These are phyloP conservation scores for Cephus spinipes DNA, from an alignment of 2,888 invertebrate genomes.

Conservation along the genomic window DNA sequence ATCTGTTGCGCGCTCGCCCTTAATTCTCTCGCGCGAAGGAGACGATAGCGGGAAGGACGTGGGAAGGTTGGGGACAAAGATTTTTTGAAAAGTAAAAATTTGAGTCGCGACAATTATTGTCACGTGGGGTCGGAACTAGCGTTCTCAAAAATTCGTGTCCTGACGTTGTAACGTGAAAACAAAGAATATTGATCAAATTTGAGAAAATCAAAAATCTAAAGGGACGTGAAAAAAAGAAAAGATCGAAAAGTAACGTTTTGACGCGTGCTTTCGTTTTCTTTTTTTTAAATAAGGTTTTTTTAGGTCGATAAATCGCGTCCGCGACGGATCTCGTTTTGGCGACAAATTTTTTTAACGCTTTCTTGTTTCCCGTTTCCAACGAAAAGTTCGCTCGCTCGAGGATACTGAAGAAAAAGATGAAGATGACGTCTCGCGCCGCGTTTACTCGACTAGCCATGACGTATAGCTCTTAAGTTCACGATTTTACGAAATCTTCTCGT, in stretches of 20 bases:
- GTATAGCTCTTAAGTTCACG: constrained; percentile 1
- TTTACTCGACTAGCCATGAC: constrained; percentile 15
- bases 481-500: not conserved
- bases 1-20: not conserved
- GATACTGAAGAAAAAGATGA: not conserved
- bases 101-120: not conserved
- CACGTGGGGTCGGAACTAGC: not conserved
- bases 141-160: not conserved
- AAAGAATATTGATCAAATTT: constrained; percentile 17
- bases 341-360: not conserved
- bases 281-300: not conserved
- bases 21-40: not conserved
- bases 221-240: not conserved
- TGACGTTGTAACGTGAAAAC: not conserved
- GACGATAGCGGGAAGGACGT: not conserved
- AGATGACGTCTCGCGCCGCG: not conserved
- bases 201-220: constrained; percentile 18
- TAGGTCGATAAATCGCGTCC: not conserved
- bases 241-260: not conserved
- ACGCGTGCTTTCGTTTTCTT: not conserved
- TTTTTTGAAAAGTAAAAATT: not conserved
- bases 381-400: not conserved
- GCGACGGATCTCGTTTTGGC: not conserved
- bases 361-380: not conserved
- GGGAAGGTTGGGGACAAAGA: not conserved